A percentile compares a stretch with the other conserved stretches of the same genome.
Evolutionary conservation across 2,797 vertebrate genomes (phyloP).

Genomic region (Falco biarmicus): DNA sequence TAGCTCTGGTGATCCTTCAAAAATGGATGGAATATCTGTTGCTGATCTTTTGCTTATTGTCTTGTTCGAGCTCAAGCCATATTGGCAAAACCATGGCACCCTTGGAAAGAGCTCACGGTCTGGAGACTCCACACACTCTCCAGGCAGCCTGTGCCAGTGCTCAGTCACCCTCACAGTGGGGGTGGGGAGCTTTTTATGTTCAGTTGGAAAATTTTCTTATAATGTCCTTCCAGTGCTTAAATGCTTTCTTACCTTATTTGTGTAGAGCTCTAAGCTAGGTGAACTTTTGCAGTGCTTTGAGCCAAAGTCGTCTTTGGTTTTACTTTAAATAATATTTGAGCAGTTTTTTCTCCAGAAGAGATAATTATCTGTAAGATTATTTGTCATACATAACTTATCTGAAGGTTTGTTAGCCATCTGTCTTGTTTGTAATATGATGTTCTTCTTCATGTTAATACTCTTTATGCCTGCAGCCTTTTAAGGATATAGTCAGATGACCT

Average conservation of each 20-base stretch:
- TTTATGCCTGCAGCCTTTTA: background rate
- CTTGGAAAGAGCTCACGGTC: background rate
- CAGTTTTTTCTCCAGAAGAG: background rate
- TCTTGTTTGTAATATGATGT: background rate
- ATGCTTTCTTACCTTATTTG: background rate
- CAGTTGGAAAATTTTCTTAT: background rate
- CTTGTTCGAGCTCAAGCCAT: background rate
- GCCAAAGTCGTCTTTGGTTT: background rate
- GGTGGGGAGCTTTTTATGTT: background rate
- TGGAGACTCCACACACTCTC: background rate
- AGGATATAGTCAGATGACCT: background rate
- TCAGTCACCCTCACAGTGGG: background rate
- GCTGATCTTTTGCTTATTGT: background rate
- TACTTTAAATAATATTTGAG: background rate
- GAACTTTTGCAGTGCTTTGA: background rate
- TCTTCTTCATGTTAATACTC: background rate
- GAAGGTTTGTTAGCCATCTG: background rate
- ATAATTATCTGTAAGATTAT: background rate
- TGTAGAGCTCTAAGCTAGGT: background rate
- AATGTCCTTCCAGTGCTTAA: background rate
- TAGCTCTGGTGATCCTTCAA: background rate
- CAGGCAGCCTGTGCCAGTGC: background rate
- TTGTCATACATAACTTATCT: background rate
- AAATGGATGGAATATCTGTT: background rate
- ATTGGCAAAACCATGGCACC: background rate